phyloP scores from a whole-genome alignment of 1,140 invertebrate genomes.

The Dendrolimus punctatus region DNA sequence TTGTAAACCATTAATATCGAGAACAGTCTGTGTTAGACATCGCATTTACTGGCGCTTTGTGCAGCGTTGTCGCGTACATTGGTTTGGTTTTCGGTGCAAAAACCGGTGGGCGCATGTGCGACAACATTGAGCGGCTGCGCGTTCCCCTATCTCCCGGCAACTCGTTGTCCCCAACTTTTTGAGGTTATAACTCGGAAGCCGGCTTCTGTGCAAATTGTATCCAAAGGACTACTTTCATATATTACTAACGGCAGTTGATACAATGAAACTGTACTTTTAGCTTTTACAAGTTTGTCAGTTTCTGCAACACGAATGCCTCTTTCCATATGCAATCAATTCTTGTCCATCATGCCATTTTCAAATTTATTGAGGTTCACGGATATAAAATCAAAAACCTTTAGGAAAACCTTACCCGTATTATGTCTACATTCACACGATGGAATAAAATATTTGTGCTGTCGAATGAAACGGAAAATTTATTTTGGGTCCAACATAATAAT shows the following conservation, averaged over 20 bases:
- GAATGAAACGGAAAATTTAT: slow-evolving; percentile 21
- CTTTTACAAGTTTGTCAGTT: too few relatives aligned
- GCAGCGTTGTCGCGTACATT: slow-evolving; percentile 27
- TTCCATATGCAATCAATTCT: too few relatives aligned
- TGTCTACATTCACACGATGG: too few relatives aligned
- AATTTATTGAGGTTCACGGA: too few relatives aligned
- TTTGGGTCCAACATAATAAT: slow-evolving; percentile 15
- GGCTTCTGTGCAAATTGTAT: slow-evolving; percentile 27
- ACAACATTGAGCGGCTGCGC: slow-evolving; percentile 66
- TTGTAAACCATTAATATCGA: slow-evolving; percentile 35
- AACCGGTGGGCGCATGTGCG: slow-evolving; percentile 43
- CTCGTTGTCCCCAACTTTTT: slow-evolving; percentile 39
- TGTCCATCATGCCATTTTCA: too few relatives aligned
- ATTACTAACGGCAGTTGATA: too few relatives aligned
- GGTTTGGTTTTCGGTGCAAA: slow-evolving; percentile 7
- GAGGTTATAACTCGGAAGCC: slow-evolving; percentile 62
- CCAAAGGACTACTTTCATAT: slow-evolving; percentile 8
- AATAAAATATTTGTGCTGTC: slow-evolving; percentile 1
- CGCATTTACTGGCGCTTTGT: slow-evolving; percentile 44
- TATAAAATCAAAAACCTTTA: too few relatives aligned
- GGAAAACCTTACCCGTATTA: too few relatives aligned
- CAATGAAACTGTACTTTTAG: too few relatives aligned
- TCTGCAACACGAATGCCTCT: too few relatives aligned
- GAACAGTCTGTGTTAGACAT: slow-evolving; percentile 37
- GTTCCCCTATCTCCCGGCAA: slow-evolving; percentile 35